These are phyloP conservation scores for Thymelicus acteon DNA, from an alignment of 2,888 invertebrate species.

Conservation along the genomic window DNA sequence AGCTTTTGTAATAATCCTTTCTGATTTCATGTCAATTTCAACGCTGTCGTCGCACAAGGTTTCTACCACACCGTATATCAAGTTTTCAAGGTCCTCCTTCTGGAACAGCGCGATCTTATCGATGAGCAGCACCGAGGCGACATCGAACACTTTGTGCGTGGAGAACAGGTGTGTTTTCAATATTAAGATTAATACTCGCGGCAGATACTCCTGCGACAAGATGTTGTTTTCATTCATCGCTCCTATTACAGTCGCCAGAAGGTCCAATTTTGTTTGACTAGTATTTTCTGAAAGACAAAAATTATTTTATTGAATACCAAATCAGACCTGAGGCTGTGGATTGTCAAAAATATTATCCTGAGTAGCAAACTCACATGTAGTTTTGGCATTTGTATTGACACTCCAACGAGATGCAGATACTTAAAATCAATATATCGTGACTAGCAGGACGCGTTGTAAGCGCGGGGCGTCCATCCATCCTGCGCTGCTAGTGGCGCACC, in stretches of 20 bases:
- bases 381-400: no score
- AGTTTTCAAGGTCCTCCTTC: slow-evolving; percentile 36
- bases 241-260: slow-evolving; percentile 52
- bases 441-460: no score
- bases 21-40: slow-evolving; percentile 38
- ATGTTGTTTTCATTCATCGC: slow-evolving; percentile 56
- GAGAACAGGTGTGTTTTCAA: slow-evolving; percentile 44
- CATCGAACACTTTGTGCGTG: slow-evolving; percentile 48
- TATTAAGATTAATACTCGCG: slow-evolving; percentile 49
- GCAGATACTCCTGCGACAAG: slow-evolving; percentile 51
- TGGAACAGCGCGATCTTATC: slow-evolving; percentile 60
- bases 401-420: no score
- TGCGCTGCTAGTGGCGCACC: no score
- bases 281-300: slow-evolving; percentile 53
- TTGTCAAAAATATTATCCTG: no score
- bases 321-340: no score
- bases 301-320: background rate
- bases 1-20: slow-evolving; percentile 48
- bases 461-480: no score
- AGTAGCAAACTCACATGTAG: no score
- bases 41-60: slow-evolving; percentile 37
- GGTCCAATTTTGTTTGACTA: slow-evolving; percentile 53
- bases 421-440: no score
- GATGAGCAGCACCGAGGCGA: slow-evolving; percentile 48
- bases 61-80: slow-evolving; percentile 42